Conservation (phyloP, 1,140 invertebrate species). For the Teleopsis dalmanni region DNA sequence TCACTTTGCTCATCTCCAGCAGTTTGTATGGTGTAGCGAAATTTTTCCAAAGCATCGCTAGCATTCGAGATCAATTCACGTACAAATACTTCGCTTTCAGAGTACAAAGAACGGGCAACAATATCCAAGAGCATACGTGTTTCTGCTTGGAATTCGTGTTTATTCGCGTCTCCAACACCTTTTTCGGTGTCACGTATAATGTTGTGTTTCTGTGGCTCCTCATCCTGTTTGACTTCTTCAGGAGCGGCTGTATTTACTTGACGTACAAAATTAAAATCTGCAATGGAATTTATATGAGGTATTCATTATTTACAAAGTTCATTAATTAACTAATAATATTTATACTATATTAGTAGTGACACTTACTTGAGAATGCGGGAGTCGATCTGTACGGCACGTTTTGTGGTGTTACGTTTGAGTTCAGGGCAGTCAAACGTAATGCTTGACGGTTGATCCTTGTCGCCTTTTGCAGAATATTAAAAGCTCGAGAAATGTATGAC, state of each 20-base stretch:
- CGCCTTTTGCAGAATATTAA: too few relatives aligned
- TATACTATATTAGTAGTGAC: too few relatives aligned
- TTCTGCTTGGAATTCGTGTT: slow-evolving; percentile 91
- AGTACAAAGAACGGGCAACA: slow-evolving; percentile 94
- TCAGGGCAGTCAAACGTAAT: too few relatives aligned
- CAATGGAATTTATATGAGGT: too few relatives aligned
- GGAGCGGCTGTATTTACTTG: not conserved
- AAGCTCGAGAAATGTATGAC: too few relatives aligned
- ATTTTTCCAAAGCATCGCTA: slow-evolving; percentile 93
- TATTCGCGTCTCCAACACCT: slow-evolving; percentile 49
- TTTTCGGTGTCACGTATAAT: slow-evolving; percentile 53
- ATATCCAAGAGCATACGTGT: slow-evolving; percentile 93
- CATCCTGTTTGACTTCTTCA: not conserved
- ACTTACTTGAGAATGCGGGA: too few relatives aligned
- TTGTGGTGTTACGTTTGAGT: too few relatives aligned
- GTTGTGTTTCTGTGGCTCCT: slow-evolving; percentile 23
- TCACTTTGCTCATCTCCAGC: slow-evolving; percentile 34
- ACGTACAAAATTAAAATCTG: slow-evolving; percentile 3
- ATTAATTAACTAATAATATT: too few relatives aligned
- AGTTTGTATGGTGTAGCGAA: slow-evolving; percentile 66
- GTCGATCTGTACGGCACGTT: too few relatives aligned
- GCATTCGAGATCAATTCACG: slow-evolving; percentile 94
- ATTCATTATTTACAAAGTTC: too few relatives aligned
- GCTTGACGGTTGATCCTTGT: too few relatives aligned
- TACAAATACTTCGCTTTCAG: slow-evolving; percentile 95